phyloP scores from a whole-genome alignment of 2,888 invertebrate genomes.

The Busseola fusca region DNA sequence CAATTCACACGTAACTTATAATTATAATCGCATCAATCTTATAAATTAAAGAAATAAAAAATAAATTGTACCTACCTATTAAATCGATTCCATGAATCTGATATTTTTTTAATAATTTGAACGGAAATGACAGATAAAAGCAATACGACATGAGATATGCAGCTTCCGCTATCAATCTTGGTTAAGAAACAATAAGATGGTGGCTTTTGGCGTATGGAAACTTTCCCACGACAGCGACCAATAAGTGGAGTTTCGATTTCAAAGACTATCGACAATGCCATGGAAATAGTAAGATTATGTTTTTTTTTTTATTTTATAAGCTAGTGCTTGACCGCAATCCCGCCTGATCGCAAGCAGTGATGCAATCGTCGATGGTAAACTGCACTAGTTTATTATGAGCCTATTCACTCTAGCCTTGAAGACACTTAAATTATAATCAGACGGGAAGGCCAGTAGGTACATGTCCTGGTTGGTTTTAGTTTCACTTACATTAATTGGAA shows the following conservation, averaged over 20 bases:
- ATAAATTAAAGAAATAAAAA: constrained; percentile 59
- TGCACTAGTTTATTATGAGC: too few species aligned
- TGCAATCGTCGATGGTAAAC: too few species aligned
- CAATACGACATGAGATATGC: constrained; percentile 72
- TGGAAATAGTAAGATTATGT: background rate
- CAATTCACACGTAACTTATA: constrained; percentile 65
- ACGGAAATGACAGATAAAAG: constrained; percentile 83
- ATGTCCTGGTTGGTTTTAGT: constrained; percentile 7
- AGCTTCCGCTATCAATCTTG: constrained; percentile 85
- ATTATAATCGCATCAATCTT: constrained; percentile 82
- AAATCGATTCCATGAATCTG: constrained; percentile 61
- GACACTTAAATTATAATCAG: too few species aligned
- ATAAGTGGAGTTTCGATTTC: constrained; percentile 8
- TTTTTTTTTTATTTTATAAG: too few species aligned
- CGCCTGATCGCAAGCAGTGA: too few species aligned
- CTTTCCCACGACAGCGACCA: constrained; percentile 72
- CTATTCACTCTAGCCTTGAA: too few species aligned
- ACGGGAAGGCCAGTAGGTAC: too few species aligned
- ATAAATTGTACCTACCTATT: constrained; percentile 49
- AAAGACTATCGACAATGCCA: constrained; percentile 1
- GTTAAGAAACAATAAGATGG: constrained; percentile 76
- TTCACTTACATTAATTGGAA: constrained; percentile 10
- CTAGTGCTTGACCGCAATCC: too few species aligned
- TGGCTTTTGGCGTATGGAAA: constrained; percentile 61
- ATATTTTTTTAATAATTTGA: constrained; percentile 72